Evolutionary conservation across 2,888 invertebrate species (phyloP).

Genomic region (Lasioglossum malachurum): DNA sequence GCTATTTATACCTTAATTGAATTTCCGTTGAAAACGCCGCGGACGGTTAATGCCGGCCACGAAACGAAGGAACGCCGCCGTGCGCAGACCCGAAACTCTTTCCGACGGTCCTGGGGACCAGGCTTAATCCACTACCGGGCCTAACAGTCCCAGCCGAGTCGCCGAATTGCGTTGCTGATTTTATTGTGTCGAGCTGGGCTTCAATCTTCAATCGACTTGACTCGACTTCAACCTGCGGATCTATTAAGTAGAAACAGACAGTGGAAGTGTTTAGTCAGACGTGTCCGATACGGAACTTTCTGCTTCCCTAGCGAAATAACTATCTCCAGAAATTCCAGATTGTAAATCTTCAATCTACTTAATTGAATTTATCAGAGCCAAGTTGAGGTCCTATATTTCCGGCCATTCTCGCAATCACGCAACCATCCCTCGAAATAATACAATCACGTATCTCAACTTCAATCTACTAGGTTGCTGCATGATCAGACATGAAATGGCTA

Average conservation of each 20-base stretch:
- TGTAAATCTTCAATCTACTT: neutral
- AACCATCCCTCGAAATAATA: too few species aligned
- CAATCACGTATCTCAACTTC: too few species aligned
- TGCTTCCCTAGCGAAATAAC: neutral
- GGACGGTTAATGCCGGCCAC: slow-evolving; percentile 45
- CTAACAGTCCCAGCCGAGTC: neutral
- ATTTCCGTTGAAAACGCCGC: slow-evolving; percentile 73
- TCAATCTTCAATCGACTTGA: neutral
- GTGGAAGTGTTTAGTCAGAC: neutral
- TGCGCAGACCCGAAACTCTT: neutral
- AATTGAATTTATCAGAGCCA: neutral
- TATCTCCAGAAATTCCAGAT: neutral
- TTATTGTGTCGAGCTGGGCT: too few species aligned
- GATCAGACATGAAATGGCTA: too few species aligned
- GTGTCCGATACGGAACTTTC: neutral
- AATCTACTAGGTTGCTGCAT: too few species aligned
- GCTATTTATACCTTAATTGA: slow-evolving; percentile 77
- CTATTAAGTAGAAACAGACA: neutral
- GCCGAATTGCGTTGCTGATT: too few species aligned
- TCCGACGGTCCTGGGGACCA: neutral
- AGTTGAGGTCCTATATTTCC: neutral
- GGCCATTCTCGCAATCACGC: too few species aligned
- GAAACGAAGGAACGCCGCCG: slow-evolving; percentile 44
- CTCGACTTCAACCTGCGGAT: too few species aligned
- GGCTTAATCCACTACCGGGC: neutral